A percentile compares a stretch with the other conserved stretches of the same genome.
Conservation (phyloP, 2,888 invertebrate species). For the Timema podura region DNA sequence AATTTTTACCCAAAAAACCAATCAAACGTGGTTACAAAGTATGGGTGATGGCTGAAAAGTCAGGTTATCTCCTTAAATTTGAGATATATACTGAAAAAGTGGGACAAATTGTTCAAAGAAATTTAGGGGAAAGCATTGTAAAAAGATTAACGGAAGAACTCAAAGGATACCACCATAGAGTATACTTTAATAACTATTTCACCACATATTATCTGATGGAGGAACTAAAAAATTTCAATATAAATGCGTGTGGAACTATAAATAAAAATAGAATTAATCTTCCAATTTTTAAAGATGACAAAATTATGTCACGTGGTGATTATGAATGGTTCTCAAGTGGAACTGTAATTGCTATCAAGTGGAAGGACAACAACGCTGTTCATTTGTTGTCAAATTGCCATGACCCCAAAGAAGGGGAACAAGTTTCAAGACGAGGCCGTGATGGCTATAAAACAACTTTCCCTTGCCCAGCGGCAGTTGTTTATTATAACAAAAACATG, state of each 20-base stretch:
- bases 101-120: constrained; percentile 30
- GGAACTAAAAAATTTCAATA: neutral
- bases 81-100: constrained; percentile 38
- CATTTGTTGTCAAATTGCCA: constrained; percentile 37
- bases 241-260: constrained; percentile 11
- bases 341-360: constrained; percentile 34
- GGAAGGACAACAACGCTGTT: constrained; percentile 37
- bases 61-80: constrained; percentile 35
- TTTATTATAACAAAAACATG: constrained; percentile 38
- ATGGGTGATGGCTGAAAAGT: constrained; percentile 34
- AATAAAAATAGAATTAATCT: neutral
- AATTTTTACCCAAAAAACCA: constrained; percentile 36
- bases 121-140: constrained; percentile 36
- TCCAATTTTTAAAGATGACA: neutral
- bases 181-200: constrained; percentile 23
- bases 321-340: constrained; percentile 12
- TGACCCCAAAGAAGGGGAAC: constrained; percentile 31
- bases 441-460: constrained; percentile 33
- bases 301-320: neutral
- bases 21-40: constrained; percentile 37
- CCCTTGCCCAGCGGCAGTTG: constrained; percentile 35
- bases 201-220: neutral
- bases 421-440: constrained; percentile 31
- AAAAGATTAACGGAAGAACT: constrained; percentile 32
- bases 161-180: constrained; percentile 31